These are phyloP conservation scores for Trichosurus vulpecula DNA, from an alignment of 2,797 vertebrate species.

Conservation along the genomic window DNA sequence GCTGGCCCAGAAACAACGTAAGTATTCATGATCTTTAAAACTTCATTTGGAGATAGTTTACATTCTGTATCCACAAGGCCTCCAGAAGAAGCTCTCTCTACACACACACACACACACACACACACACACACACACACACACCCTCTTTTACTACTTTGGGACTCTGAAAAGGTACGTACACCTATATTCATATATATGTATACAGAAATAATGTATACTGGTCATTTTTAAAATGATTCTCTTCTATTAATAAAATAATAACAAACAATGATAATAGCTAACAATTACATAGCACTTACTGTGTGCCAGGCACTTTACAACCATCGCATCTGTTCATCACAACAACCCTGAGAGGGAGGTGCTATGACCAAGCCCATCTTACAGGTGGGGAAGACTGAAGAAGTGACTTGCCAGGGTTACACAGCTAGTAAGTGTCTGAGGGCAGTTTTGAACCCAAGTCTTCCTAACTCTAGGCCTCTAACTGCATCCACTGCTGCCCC, in stretches of 20 bases:
- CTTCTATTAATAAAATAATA: neutral
- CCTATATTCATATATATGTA: too few species aligned
- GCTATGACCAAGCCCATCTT: neutral
- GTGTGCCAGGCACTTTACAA: neutral
- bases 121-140: too few species aligned
- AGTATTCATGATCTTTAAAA: too few species aligned
- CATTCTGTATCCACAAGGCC: too few species aligned
- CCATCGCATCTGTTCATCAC: neutral
- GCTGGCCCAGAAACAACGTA: too few species aligned
- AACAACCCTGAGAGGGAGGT: neutral
- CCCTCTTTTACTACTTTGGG: too few species aligned
- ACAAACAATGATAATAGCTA: neutral
- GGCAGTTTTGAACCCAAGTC: neutral
- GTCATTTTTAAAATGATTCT: neutral
- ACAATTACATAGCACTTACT: neutral
- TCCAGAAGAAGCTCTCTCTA: too few species aligned
- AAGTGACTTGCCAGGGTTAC: neutral
- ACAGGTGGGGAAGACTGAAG: neutral
- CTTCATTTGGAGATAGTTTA: neutral
- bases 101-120: too few species aligned
- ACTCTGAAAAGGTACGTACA: too few species aligned
- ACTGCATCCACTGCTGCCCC: neutral
- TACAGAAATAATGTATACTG: too few species aligned
- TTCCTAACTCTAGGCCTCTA: neutral
- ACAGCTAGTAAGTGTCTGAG: neutral